Evolutionary conservation across 1,140 invertebrate genomes (phyloP).

Genomic region (Calephelis nemesis): DNA sequence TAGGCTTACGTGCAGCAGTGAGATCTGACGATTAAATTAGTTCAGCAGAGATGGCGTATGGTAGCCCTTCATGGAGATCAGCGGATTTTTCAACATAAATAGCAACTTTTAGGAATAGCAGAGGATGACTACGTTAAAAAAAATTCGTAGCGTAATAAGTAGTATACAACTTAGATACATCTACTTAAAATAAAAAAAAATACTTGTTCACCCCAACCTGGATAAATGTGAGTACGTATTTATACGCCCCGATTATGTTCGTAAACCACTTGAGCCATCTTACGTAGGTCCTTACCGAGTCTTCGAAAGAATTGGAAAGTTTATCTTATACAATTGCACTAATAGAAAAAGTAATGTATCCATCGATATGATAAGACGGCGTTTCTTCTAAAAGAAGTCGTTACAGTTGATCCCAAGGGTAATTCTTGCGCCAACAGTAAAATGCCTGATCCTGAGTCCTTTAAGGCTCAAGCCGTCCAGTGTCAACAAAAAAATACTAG

Average conservation of each 20-base stretch:
- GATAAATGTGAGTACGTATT: neutral
- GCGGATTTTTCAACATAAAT: neutral
- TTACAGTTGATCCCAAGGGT: too few relatives aligned
- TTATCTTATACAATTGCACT: neutral
- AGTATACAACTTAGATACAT: neutral
- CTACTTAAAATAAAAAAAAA: neutral
- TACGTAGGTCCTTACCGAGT: neutral
- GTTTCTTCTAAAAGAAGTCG: too few relatives aligned
- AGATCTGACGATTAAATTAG: neutral
- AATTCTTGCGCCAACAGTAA: too few relatives aligned
- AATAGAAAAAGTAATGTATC: slow-evolving; percentile 1
- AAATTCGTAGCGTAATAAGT: neutral
- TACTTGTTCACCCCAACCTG: neutral
- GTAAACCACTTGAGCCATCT: neutral
- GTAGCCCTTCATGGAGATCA: neutral
- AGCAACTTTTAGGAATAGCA: neutral
- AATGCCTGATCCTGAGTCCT: too few relatives aligned
- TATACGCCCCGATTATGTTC: neutral
- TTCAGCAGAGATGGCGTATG: neutral
- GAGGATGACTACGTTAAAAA: too few relatives aligned
- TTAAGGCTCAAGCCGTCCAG: too few relatives aligned
- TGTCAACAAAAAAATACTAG: too few relatives aligned
- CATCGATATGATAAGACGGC: neutral
- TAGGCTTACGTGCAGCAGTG: slow-evolving; percentile 5
- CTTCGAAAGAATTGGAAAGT: neutral